Conservation (phyloP, 2,797 vertebrate genomes). For the Rhyacichthys aspro region DNA sequence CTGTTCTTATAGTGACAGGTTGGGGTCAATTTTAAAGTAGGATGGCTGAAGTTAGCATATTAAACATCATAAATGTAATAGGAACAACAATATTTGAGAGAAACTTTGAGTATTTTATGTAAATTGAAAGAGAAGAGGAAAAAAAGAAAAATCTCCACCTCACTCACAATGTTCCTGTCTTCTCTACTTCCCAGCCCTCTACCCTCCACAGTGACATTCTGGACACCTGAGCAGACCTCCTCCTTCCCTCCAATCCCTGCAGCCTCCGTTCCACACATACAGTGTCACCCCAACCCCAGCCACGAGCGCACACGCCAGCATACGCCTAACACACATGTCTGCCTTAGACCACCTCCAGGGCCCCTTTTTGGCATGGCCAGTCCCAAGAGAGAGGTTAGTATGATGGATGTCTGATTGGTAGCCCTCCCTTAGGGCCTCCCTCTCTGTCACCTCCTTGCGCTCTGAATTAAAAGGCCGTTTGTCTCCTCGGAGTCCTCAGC, state of each 20-base stretch:
- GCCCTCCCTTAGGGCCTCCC: constrained; percentile 82
- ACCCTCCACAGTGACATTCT: constrained; percentile 52
- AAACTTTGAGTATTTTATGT: background rate
- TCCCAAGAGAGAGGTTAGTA: constrained; percentile 81
- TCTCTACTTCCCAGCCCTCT: constrained; percentile 16
- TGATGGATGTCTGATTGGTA: constrained; percentile 88
- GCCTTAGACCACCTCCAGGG: constrained; percentile 68
- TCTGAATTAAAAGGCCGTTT: constrained; percentile 88
- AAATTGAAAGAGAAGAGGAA: too few species aligned
- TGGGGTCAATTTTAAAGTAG: background rate
- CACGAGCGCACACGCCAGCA: constrained; percentile 11
- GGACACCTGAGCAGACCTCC: constrained; percentile 67
- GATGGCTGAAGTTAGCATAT: background rate
- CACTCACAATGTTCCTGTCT: constrained; percentile 5
- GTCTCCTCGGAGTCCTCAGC: constrained; percentile 86
- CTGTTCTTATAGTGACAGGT: constrained; percentile 13
- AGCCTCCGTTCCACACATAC: constrained; percentile 38
- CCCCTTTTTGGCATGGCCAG: constrained; percentile 71
- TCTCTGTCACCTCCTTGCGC: constrained; percentile 81
- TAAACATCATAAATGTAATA: background rate
- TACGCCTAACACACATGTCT: constrained; percentile 40
- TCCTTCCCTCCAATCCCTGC: constrained; percentile 26
- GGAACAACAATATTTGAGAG: background rate
- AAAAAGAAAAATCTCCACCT: background rate
- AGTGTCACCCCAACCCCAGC: constrained; percentile 55